These are phyloP conservation scores for Huso huso DNA, from an alignment of 2,797 vertebrate genomes.

Conservation along the genomic window DNA sequence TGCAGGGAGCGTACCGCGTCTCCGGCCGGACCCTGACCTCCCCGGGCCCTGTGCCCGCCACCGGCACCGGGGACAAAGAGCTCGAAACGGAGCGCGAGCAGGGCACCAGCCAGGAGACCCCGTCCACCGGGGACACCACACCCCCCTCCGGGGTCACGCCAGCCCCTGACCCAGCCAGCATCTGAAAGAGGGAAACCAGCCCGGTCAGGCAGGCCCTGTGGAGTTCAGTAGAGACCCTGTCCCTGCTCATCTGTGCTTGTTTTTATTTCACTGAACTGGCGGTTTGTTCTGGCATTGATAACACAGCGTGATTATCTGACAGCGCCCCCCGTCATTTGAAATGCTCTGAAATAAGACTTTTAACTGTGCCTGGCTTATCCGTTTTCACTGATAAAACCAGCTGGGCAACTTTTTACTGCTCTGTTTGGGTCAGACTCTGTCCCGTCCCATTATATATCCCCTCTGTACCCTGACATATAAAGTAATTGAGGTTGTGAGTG, in stretches of 20 bases:
- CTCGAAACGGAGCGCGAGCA: conserved; percentile 63
- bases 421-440: no score
- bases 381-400: no score
- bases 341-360: conserved; percentile 14
- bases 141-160: conserved; percentile 50
- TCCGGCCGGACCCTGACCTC: conserved; percentile 50
- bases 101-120: conserved; percentile 51
- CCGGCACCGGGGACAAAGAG: conserved; percentile 65
- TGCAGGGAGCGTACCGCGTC: conserved; percentile 71
- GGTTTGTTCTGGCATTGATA: not conserved
- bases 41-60: conserved; percentile 36
- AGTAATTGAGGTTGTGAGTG: conserved; percentile 19
- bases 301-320: no score
- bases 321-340: no score
- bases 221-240: not conserved
- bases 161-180: conserved; percentile 26
- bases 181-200: conserved; percentile 23
- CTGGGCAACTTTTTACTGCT: no score
- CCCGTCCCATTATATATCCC: no score
- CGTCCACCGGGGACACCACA: conserved; percentile 39
- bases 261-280: not conserved
- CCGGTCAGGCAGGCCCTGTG: conserved; percentile 16
- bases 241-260: conserved; percentile 17
- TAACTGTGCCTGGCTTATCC: conserved; percentile 21
- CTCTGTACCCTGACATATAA: no score